Conservation (phyloP, 2,888 invertebrate species). For the Sepiola atlantica region DNA sequence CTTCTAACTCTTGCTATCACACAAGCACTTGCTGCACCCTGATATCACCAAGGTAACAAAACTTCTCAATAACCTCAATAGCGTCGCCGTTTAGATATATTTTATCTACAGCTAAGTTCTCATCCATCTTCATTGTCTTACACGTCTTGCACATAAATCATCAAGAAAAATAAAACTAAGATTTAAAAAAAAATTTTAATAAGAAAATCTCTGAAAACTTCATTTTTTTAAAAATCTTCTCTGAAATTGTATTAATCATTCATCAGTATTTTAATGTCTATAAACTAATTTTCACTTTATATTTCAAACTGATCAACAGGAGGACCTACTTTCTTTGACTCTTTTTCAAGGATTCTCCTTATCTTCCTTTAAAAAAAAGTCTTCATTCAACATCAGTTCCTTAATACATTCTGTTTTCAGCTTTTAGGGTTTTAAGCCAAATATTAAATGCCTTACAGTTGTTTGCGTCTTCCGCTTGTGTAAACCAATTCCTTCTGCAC, state of each 20-base stretch:
- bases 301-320: neutral
- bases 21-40: too few relatives aligned
- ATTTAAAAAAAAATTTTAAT: too few relatives aligned
- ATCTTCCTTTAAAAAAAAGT: neutral
- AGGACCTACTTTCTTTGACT: neutral
- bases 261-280: neutral
- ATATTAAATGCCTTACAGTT: conserved; percentile 10
- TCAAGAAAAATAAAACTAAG: too few relatives aligned
- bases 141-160: too few relatives aligned
- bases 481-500: conserved; percentile 1
- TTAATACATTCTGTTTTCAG: neutral
- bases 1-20: too few relatives aligned
- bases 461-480: neutral
- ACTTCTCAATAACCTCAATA: too few relatives aligned
- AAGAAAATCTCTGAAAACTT: too few relatives aligned
- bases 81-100: too few relatives aligned
- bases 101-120: too few relatives aligned
- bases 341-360: neutral
- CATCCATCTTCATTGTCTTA: too few relatives aligned
- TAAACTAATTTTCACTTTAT: neutral
- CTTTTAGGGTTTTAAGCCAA: conserved; percentile 11
- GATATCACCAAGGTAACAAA: too few relatives aligned
- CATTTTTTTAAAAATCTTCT: neutral
- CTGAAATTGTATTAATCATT: neutral
- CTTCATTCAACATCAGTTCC: neutral